Evolutionary conservation across 2,888 invertebrate genomes (phyloP), one percentile per base, ranked within the genome.

Genomic region (Adelphocoris suturalis): DNA sequence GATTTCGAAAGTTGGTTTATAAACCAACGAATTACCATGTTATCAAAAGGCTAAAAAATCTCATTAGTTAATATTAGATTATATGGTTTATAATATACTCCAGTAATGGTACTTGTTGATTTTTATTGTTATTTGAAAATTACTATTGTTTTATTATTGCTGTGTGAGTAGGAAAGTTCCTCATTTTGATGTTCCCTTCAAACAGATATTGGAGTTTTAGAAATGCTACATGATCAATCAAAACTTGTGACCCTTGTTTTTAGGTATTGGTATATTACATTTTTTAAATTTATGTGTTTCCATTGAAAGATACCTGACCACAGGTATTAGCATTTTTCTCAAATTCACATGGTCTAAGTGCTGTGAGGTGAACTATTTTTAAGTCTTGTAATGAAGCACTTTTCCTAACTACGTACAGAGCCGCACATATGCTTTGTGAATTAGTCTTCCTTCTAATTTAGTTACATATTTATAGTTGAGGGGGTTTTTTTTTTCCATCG

Each of bases 311-410:
- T 37, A 37, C 37, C 37, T 37, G 37, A 37, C 37, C 37, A 37
- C 37, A 37, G 37, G 37, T 52, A 14, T 52, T 68, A 5, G 68
- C 68, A 68, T 68, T 68, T 61, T 27, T 68, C 23, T 68, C 2
- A 68, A 68, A 68, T 68, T 68, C 1, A 68, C 23, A 68, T 68
- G 23, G 23, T 68, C 19, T 13, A 68, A 68, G 68, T 68, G 68
- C 23, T 68, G 68, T 68, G 68, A 68, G 68, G 23, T 68, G 68
- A 68, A 68, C 23, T 68, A 7, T 23, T 23, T 68, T 0, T 68
- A 13, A 68, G 23, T 23, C 23, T 68, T 68, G 13, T 12, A 27
- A 19, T 11, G 68, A 19, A 23, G 68, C 68, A 27, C 23, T 68
- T 68, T 23, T 68, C 11, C 23, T 68, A 68, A 19, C 23, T 23